These are phyloP conservation scores for Hylomyscus alleni DNA, from an alignment of 2,797 vertebrate species.

Conservation along the genomic window DNA sequence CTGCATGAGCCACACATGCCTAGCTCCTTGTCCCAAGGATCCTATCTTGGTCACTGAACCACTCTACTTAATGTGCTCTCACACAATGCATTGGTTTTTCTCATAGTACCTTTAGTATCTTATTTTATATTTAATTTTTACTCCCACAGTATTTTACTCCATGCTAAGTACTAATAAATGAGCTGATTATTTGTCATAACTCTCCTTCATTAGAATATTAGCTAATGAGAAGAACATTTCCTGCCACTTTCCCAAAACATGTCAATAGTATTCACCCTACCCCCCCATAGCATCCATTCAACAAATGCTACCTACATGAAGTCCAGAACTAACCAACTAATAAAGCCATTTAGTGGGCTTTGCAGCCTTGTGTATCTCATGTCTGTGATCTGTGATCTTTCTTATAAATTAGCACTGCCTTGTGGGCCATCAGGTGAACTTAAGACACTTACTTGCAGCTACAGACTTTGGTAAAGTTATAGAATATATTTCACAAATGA, in stretches of 20 bases:
- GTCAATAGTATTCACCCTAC: too few species aligned
- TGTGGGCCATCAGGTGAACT: background rate
- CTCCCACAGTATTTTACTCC: background rate
- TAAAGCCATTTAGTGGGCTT: background rate
- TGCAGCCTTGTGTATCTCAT: background rate
- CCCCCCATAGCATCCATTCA: background rate
- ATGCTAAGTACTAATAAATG: background rate
- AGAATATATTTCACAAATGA: background rate
- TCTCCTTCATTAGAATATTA: background rate
- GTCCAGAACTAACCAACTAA: background rate
- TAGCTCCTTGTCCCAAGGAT: background rate
- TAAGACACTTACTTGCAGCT: background rate
- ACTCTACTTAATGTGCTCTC: background rate
- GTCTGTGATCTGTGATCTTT: background rate
- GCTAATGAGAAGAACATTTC: background rate
- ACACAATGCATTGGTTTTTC: background rate
- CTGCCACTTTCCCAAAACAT: background rate
- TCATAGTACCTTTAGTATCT: background rate
- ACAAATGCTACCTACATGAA: background rate
- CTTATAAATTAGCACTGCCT: background rate
- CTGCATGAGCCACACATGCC: too few species aligned
- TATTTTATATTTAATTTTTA: constrained; percentile 5
- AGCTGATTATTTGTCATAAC: background rate
- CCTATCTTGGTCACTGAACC: background rate
- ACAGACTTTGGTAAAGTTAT: background rate